Base-by-base conservation (phyloP, 2,113 vertebrate species). In the Anas platyrhynchos region DNA sequence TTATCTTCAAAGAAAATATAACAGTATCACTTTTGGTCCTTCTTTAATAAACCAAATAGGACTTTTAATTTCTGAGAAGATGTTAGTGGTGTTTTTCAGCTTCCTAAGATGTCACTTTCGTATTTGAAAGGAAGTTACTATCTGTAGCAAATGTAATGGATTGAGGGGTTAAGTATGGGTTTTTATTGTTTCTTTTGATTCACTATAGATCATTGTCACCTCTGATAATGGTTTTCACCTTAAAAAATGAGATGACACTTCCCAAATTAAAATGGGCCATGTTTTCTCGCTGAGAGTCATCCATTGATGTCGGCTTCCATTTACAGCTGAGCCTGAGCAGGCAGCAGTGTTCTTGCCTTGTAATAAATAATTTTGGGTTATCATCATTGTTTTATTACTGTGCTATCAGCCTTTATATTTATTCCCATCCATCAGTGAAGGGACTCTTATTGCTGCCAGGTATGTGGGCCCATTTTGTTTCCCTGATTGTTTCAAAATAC, bases 261-360 rank as follows among this genome's bases (percentile, higher is more conserved):
- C 94, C 91, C 95, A 92, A 97, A 97, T 97, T 97, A 97, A 97
- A 97, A 95, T 78, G 76, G 88, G 84, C 95, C 88, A 52, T 80
- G 93, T 93, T 97, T 96, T 76, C 91, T 94, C 4, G 0, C 91
- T 92, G 65, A 79, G 96, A 93, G 52, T 97, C 94, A 95, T 97
- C 95, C 95, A 92, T 96, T 97, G 93, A 91, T 97, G 96, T 96
- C 95, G 20, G 82, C 75, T 95, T 94, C 80, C 93, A 97, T 97
- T 96, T 94, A 91, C 88, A 94, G 83, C 59, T 72, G 63, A 95
- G 80, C 58, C 82, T 95, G 56, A 71, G 41, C 84, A 96, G 82
- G 84, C 88, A 96, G 84, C 93, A 83, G 82, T 61, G 61, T 95
- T 94, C 52, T 84, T 82, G 73, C 94, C 83, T 78, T 84, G 59